Conservation (phyloP, 2,888 invertebrate species). For the Scrobipalpa atriplicella region DNA sequence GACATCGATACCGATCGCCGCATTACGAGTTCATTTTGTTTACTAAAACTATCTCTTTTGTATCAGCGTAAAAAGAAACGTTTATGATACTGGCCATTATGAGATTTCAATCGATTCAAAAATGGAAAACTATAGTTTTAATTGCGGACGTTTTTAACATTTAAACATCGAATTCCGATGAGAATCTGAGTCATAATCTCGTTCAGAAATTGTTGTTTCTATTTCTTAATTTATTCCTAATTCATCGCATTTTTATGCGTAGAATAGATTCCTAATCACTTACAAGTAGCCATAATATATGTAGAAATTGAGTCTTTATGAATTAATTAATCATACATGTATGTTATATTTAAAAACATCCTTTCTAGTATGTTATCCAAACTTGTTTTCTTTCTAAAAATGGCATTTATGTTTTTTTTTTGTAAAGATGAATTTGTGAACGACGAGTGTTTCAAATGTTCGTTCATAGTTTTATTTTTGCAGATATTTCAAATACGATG, state of each 20-base stretch:
- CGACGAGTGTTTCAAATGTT: no score
- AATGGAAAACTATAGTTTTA: neutral
- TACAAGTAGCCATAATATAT: neutral
- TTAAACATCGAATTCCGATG: neutral
- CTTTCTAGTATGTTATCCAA: no score
- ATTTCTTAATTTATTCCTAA: conserved; percentile 14
- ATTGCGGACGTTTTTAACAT: conserved; percentile 9
- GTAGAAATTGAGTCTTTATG: neutral
- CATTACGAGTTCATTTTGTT: conserved; percentile 25
- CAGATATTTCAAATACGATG: no score
- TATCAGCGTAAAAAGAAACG: neutral
- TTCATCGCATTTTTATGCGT: neutral
- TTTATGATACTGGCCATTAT: neutral
- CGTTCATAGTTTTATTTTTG: no score
- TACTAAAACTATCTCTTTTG: neutral
- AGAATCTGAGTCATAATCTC: conserved; percentile 7
- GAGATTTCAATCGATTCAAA: neutral
- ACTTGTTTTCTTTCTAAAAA: no score
- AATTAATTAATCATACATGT: neutral
- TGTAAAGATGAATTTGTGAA: no score
- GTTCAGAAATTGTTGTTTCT: conserved; percentile 3
- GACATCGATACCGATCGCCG: conserved; percentile 71
- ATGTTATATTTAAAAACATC: no score
- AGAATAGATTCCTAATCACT: neutral
- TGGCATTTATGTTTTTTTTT: no score